Evolutionary conservation across 2,888 invertebrate genomes (phyloP), one percentile per base, ranked within the genome.

Genomic region (Drosophila emarginata): DNA sequence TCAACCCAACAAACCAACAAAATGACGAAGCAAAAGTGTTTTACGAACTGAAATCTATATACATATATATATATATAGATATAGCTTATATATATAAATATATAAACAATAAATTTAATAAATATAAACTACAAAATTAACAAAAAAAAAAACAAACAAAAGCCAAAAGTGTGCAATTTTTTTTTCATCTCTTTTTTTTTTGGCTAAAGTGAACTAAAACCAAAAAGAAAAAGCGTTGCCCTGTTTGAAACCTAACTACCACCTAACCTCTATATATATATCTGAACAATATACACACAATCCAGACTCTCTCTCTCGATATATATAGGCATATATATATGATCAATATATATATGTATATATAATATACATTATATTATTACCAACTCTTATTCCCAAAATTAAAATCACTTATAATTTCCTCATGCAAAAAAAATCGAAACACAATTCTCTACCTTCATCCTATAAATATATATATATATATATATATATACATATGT

Each of bases 201-300:
- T 78, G 61, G 58, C 54, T 40, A 56, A 71, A 72, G 65, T 52
- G 52, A 67, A 70, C 51, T 67, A 23, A 67, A 76, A 54, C n/a
- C 56, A 58, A 67, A 53, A 37, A 50, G 26, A 62, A 32, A 32
- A 80, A 84, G 65, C 87, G 87, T 84, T 81, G 85, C 87, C 85
- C 71, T 78, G 71, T 80, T 78, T 74, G 61, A 70, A 71, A 71
- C 61, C 51, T 40, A 58, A 50, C 14, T 32, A 51, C 57, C 40
- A 50, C 52, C 40, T 28, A 54, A 56, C 70, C 64, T 74, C 65
- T 75, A 68, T 68, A 63, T 60, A 59, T 75, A 61, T 45, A 78
- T 77, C 67, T 74, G 26, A 61, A 57, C 37, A 39, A 67, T 14
- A 56, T 28, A 45, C 26, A 54, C 14, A 15, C 32, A 28, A 9